phyloP scores from a whole-genome alignment of 2,113 vertebrate species.

The Cheirogaleus medius region DNA sequence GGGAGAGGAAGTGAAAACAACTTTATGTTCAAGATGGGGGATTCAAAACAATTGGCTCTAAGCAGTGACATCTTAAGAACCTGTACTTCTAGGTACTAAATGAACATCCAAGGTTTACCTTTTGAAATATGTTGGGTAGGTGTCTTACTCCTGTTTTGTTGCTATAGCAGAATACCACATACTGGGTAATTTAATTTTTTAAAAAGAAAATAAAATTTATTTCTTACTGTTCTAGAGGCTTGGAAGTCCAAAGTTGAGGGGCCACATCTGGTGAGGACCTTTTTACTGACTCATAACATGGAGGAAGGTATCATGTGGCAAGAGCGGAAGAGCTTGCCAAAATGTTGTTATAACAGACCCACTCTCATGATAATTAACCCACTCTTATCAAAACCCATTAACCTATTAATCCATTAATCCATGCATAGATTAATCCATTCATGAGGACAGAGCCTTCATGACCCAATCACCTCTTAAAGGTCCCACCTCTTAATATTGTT shows the following conservation, averaged over 20 bases:
- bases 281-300: not conserved
- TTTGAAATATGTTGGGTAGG: not conserved
- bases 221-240: not conserved
- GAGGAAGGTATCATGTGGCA: not conserved
- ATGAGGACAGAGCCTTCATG: not conserved
- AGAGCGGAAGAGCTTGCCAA: not conserved
- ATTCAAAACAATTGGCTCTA: not conserved
- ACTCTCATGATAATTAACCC: not conserved
- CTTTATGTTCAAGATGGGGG: not conserved
- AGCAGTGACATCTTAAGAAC: not conserved
- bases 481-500: not conserved
- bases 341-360: not conserved
- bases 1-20: not conserved
- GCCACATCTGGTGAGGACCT: not conserved
- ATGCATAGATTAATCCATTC: not conserved
- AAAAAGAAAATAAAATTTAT: not conserved
- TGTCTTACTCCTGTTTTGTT: not conserved
- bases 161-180: not conserved
- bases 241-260: not conserved
- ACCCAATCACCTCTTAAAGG: not conserved
- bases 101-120: not conserved
- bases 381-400: not conserved
- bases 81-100: not conserved
- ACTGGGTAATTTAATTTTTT: not conserved
- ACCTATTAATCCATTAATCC: not conserved